Evolutionary conservation across 2,113 vertebrate species (phyloP).

Genomic region (Xiphias gladius): DNA sequence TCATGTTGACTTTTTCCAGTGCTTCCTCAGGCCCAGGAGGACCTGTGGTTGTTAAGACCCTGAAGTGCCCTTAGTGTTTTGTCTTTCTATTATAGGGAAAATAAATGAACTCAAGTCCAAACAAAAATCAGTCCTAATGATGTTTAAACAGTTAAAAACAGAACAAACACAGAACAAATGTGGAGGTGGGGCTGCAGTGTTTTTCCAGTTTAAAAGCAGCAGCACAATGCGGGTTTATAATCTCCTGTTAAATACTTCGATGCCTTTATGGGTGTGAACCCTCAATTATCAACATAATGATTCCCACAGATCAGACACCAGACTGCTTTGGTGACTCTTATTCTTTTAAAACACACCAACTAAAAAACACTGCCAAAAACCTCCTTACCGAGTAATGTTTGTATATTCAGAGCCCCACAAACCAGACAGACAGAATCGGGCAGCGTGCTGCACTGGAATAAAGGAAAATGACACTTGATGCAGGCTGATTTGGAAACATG

Average conservation of each 20-base stretch:
- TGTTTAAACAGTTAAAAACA: conserved; percentile 24
- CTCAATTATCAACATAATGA: conserved; percentile 22
- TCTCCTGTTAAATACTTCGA: conserved; percentile 26
- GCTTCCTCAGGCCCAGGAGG: background rate
- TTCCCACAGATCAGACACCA: conserved; percentile 16
- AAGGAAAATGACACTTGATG: background rate
- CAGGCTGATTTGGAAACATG: background rate
- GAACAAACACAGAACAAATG: conserved; percentile 32
- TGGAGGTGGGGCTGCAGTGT: conserved; percentile 1
- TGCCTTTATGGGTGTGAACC: background rate
- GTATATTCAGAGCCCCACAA: background rate
- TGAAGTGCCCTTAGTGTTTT: conserved; percentile 16
- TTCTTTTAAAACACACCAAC: background rate
- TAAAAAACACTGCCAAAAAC: background rate
- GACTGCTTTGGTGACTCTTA: background rate
- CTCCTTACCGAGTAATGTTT: background rate
- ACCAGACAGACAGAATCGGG: background rate
- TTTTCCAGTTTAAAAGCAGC: conserved; percentile 14
- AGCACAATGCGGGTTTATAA: background rate
- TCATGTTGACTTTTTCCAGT: conserved; percentile 33
- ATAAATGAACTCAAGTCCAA: conserved; percentile 40
- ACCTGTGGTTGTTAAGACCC: background rate
- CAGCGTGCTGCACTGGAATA: background rate
- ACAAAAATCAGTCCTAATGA: conserved; percentile 45
- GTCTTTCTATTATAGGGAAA: conserved; percentile 32